Base-by-base conservation (phyloP, 2,797 vertebrate species). In the Acrossocheilus fasciatus region DNA sequence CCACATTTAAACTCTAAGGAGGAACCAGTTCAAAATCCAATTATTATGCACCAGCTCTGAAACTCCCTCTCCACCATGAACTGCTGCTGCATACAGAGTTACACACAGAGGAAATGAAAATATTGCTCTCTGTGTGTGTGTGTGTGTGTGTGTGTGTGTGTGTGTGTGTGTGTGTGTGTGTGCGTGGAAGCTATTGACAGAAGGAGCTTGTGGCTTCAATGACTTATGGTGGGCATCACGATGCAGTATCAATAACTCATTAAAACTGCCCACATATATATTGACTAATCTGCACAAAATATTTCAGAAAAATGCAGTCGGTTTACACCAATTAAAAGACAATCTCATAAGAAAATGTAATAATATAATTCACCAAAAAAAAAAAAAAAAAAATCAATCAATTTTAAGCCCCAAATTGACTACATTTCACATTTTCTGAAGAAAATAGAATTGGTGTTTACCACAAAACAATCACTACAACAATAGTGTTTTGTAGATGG, bases 1-100 rank as follows among this genome's bases (percentile, higher is more conserved):
- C 81, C 52, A 74, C 81, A 83, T 87, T 77, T 83, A 66, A 82
- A 77, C 80, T 87, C 80, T 77, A 64, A 43, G 64, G 85, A 76
- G 36, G 70, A 81, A 84, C 78, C 72, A 47, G 78, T 84, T 84
- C 82, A 87, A 54, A 87, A 87, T 87, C 76, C 82, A 87, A 84
- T 87, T 87, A 84, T 54, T 72, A 84, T 52, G 76, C 76, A 87
- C 43, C 57, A 64, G 34, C 69, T 54, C 45, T 80, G 76, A 82
- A 72, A 43, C 62, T 84, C 75, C 75, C 57, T 77, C 45, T 54
- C 36, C 39, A 75, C 57, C 82, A 66, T 43, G 26, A 57, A 68
- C 36, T 69, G 41, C 62, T 77, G 76, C 68, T 74, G 76, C 30
- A 79, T 30, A 80, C 50, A 83, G 66, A 83, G 41, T 57, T 57